These are phyloP conservation scores for Diplodus puntazzo DNA, from an alignment of 2,797 vertebrate species.

Conservation along the genomic window DNA sequence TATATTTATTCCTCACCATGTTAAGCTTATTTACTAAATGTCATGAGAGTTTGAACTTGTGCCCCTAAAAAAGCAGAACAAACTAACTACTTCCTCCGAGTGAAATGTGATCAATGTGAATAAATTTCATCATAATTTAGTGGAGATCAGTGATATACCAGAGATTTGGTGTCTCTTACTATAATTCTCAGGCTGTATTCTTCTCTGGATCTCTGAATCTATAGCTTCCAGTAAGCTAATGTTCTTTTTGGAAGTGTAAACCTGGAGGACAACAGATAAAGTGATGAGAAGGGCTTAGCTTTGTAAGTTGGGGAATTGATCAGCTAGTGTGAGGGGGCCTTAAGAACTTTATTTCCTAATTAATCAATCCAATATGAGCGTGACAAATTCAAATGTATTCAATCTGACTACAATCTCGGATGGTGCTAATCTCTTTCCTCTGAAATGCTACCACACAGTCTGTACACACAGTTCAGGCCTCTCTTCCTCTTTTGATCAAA, in stretches of 20 bases:
- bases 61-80: too few relatives aligned
- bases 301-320: neutral
- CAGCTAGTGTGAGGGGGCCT: too few relatives aligned
- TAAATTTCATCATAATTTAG: too few relatives aligned
- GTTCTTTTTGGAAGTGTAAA: neutral
- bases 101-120: neutral
- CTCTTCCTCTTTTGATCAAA: neutral
- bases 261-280: neutral
- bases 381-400: slow-evolving; percentile 20
- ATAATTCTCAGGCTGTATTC: neutral
- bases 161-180: too few relatives aligned
- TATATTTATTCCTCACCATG: neutral
- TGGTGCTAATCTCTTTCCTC: slow-evolving; percentile 15
- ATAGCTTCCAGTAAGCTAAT: neutral
- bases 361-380: neutral
- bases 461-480: neutral
- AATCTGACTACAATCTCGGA: slow-evolving; percentile 20
- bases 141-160: too few relatives aligned
- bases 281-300: neutral
- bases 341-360: slow-evolving; percentile 2
- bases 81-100: neutral
- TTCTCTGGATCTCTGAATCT: neutral
- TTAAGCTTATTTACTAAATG: neutral
- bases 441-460: neutral
- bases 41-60: too few relatives aligned